A percentile compares a stretch with the other conserved stretches of the same genome.
Evolutionary conservation across 2,888 invertebrate genomes (phyloP).

Genomic region (Philopedon plagiatum): DNA sequence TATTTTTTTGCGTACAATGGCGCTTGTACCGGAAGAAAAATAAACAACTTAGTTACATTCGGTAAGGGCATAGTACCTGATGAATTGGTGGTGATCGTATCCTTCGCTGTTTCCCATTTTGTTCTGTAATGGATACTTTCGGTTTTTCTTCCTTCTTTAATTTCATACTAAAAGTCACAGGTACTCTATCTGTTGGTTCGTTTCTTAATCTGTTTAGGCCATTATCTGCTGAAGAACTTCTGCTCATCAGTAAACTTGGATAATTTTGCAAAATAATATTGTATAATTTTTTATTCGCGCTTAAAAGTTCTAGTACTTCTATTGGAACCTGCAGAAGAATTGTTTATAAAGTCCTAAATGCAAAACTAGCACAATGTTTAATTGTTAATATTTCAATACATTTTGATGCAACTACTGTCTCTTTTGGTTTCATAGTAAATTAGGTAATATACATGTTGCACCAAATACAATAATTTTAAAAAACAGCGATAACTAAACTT

Average conservation of each 20-base stretch:
- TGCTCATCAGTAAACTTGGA: slow-evolving; percentile 76
- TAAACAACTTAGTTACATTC: too few relatives aligned
- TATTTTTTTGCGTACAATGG: too few relatives aligned
- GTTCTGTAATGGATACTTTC: background rate
- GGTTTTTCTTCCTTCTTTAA: slow-evolving; percentile 63
- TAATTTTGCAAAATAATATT: slow-evolving; percentile 82
- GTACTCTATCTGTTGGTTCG: slow-evolving; percentile 65
- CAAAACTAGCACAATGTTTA: too few relatives aligned
- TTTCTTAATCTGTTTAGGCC: slow-evolving; percentile 69
- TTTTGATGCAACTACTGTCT: too few relatives aligned
- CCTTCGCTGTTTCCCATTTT: slow-evolving; percentile 9
- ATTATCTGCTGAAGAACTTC: slow-evolving; percentile 75
- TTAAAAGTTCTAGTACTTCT: slow-evolving; percentile 76
- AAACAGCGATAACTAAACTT: background rate
- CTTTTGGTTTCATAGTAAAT: too few relatives aligned
- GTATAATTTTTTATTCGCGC: slow-evolving; percentile 77
- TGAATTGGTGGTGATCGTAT: slow-evolving; percentile 37
- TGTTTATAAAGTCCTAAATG: too few relatives aligned
- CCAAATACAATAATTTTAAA: too few relatives aligned
- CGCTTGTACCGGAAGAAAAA: too few relatives aligned
- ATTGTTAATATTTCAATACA: too few relatives aligned
- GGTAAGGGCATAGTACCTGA: slow-evolving; percentile 51
- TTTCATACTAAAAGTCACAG: slow-evolving; percentile 77
- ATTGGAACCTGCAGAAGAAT: slow-evolving; percentile 72
- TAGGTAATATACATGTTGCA: too few relatives aligned